Evolutionary conservation across 2,888 invertebrate species (phyloP), one percentile per base, ranked within the genome.

Genomic region (Tenodera sinensis): DNA sequence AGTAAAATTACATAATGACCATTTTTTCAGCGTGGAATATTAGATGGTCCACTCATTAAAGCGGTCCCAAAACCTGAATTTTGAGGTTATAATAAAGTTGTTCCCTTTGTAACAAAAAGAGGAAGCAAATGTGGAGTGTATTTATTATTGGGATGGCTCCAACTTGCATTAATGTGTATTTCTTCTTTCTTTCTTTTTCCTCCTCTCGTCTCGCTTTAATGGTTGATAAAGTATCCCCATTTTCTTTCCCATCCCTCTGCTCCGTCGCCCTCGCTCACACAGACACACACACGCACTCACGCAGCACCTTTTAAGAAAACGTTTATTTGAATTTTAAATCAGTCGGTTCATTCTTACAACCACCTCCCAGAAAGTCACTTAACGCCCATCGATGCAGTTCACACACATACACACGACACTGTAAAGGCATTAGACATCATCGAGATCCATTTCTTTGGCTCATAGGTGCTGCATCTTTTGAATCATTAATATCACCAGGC

Each of bases 281-380:
- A 54, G 83, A 83, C 54, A 14, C 25, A n/a, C 34, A 54, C 87
- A 83, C 83, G 82, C 87, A 83, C 87, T 27, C 81, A 34, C 82
- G 87, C 81, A 87, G 47, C 3, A 71, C 87, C 83, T 83, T 87
- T 87, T 87, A 87, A 83, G 87, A 87, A 83, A 87, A 87, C 87
- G 28, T 84, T 83, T 84, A 88, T 88, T 88, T 88, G 42, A 88
- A 88, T 84, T 88, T 88, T 84, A 88, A 88, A 88, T 88, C 83
- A 88, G 88, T 28, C 88, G 84, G 30, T 84, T 84, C 27, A 47
- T 54, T 84, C 88, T 71, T 71, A n/a, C 88, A 47, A 84, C 28
- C 88, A 9, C 71, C 83, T 47, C 54, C 88, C 83, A 28, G 83
- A 88, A 88, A 88, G 47, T 88, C 88, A 88, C 88, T 88, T 54